Base-by-base conservation (phyloP, 2,797 vertebrate genomes). In the Sebastes flavidus region DNA sequence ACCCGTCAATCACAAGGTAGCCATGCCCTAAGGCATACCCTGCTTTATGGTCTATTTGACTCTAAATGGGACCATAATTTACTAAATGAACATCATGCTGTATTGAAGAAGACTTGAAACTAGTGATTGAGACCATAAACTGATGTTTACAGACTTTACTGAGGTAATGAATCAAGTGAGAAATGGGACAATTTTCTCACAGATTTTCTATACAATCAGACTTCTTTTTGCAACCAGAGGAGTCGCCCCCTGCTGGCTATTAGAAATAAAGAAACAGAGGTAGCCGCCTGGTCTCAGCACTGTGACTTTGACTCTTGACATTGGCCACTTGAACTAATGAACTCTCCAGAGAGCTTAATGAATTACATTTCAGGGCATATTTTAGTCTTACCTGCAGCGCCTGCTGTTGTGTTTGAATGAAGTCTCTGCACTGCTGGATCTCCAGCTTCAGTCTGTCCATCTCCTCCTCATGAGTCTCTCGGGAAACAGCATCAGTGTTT, bases 361-460 rank as follows among this genome's bases (percentile, higher is more conserved):
- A 27, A 30, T 52, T 34, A 0, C 20, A 20, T 52, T n/a, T 52
- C 42, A 46, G n/a, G 5, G 30, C 46, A 38, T 1, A 24, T 65
- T 34, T 59, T 22, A 9, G 9, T 42, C 42, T 63, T 90, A 98
- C 98, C 96, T 99, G 98, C 60, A 99, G 90, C 60, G 98, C 96
- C 54, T 97, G 97, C 84, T 99, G 98, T 75, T 99, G 98, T 59
- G 96, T 96, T 89, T 96, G 97, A 88, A 99, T 98, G 81, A 97
- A 98, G 91, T 99, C 97, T 93, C 96, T 99, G 91, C 97, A 99
- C 4, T 98, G 97, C 65, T 97, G 97, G 88, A 99, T 97, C 93
- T 99, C 98, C 75, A 95, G 74, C 84, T 96, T 97, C 0, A 99
- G 93, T 82, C 95, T 96, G 88, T 96, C 96, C 65, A 97, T 96